Conservation (phyloP, 2,797 vertebrate genomes). For the Cichlasoma orientale region DNA sequence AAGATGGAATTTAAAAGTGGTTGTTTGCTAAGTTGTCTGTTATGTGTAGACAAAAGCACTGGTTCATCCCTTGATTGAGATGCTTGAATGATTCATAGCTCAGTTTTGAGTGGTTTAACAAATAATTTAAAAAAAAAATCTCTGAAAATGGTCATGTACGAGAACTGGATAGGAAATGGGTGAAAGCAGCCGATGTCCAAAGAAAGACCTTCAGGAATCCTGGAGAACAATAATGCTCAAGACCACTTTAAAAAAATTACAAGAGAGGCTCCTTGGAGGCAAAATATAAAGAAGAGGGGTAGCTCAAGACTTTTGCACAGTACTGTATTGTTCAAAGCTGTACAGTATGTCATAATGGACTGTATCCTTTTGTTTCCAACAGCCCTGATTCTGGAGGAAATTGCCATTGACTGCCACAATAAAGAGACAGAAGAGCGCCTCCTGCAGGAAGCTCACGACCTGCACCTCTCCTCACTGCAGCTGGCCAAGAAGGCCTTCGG, state of each 20-base stretch:
- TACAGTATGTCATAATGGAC: not conserved
- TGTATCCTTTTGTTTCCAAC: not conserved
- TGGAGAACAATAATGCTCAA: not conserved
- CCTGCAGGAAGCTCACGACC: conserved; percentile 96
- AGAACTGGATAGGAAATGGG: not conserved
- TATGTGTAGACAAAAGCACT: too few species aligned
- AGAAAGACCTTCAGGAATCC: not conserved
- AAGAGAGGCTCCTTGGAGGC: rapidly evolving
- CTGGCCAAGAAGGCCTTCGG: conserved; percentile 98
- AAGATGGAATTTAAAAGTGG: not conserved
- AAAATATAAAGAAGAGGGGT: not conserved
- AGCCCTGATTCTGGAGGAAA: conserved; percentile 98
- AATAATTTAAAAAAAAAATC: rapidly evolving
- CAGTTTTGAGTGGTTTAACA: not conserved
- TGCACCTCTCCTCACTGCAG: conserved; percentile 96
- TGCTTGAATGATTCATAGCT: not conserved
- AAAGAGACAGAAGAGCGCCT: conserved; percentile 98
- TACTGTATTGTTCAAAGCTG: not conserved
- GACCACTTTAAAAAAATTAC: rapidly evolving
- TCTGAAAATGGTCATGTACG: too few species aligned
- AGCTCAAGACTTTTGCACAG: not conserved
- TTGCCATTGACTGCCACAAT: conserved; percentile 99
- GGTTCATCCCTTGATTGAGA: too few species aligned
- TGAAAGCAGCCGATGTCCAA: not conserved
- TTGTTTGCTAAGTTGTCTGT: not conserved